Evolutionary conservation across 2,797 vertebrate species (phyloP), one percentile per base, ranked within the genome.

Genomic region (Babyrousa celebensis): DNA sequence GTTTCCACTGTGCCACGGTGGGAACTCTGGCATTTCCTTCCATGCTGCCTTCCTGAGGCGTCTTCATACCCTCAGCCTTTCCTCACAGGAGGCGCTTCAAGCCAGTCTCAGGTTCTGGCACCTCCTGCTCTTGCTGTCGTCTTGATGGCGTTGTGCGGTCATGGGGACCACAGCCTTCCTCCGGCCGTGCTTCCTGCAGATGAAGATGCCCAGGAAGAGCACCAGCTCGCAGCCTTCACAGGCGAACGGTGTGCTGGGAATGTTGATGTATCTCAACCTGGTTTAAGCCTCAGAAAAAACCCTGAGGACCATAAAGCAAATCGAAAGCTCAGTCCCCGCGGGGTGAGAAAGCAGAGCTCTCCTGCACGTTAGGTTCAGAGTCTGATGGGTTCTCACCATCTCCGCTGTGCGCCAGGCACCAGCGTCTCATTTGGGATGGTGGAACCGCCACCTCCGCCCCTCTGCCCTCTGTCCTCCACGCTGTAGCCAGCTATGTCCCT

Each of bases 201-300:
- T 17, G 52, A 27, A 5, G 79, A 12, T 5, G 32, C 29, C 23
- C 1, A 2, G 29, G 17, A 20, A 20, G 14, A 43, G 14, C 2
- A 29, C 5, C 56, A 36, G 23, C 18, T 62, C 27, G 8, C 16
- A 9, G 62, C 11, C n/a, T 40, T 7, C 7, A 36, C 4, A 27
- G 85, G 68, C 20, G 63, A 18, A 25, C 62, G 5, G 0, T n/a
- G 62, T 48, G 60, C 74, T 7, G 16, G n/a, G 95, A 72, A 71
- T 27, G 23, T 10, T 17, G 48, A 40, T 15, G 6, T 5, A 12
- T 1, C 12, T 12, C 0, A 0, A 0, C 65, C 52, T 27, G 1
- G 12, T 54, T 74, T 60, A 32, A 56, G 67, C 25, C 83, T 77
- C 58, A 56, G 72, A 36, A 74, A 82, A 52, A 43, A 3, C 2